A percentile compares a stretch with the other conserved stretches of the same genome.
phyloP scores from a whole-genome alignment of 2,888 invertebrate species.

The Dasysyrphus tricinctus region DNA sequence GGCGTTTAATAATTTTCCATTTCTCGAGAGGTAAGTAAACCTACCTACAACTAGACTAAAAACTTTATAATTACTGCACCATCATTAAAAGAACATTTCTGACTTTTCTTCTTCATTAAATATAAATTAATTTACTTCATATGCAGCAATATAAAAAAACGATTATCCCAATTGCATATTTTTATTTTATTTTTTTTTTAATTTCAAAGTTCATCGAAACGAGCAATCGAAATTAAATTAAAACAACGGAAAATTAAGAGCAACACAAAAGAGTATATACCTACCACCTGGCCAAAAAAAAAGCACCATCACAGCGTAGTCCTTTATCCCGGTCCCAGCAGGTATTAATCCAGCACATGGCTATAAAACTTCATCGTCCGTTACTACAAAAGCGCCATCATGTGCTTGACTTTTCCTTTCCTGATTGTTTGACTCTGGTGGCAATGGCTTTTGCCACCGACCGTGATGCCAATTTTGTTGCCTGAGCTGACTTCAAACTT shows the following conservation, averaged over 20 bases:
- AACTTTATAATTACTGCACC: background rate
- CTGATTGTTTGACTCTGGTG: conserved; percentile 16
- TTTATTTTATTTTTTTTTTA: conserved; percentile 23
- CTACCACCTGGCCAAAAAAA: conserved; percentile 16
- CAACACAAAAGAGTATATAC: background rate
- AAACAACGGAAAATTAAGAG: conserved; percentile 28
- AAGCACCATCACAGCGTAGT: background rate
- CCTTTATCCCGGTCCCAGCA: background rate
- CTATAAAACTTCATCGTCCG: conserved; percentile 25
- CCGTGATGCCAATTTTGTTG: conserved; percentile 4
- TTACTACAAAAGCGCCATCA: background rate
- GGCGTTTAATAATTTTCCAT: no score
- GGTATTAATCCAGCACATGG: conserved; percentile 11
- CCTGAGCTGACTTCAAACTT: background rate
- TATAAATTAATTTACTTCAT: conserved; percentile 7
- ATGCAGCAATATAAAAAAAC: background rate
- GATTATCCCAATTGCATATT: conserved; percentile 28
- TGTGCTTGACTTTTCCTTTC: conserved; percentile 31
- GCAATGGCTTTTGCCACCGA: background rate
- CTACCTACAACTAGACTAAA: background rate
- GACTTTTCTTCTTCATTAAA: conserved; percentile 7
- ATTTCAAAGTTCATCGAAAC: conserved; percentile 47
- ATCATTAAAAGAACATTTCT: background rate
- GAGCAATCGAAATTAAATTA: conserved; percentile 50
- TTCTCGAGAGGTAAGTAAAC: no score